These are phyloP conservation scores for Polyodon spathula DNA, from an alignment of 2,113 vertebrate genomes.

Conservation along the genomic window DNA sequence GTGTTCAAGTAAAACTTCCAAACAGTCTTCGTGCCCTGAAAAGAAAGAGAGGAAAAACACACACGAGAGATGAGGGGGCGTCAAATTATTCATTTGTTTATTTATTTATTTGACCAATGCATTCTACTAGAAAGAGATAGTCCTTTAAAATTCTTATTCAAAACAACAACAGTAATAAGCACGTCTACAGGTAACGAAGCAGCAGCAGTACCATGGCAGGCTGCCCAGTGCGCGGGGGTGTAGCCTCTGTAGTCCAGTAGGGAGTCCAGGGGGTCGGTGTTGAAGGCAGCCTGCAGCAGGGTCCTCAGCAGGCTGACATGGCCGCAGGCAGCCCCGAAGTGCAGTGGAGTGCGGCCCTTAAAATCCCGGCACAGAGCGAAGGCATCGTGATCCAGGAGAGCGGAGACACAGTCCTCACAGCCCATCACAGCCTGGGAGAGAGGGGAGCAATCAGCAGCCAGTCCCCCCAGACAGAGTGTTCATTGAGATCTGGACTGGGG, in stretches of 20 bases:
- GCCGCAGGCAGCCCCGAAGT: conserved; percentile 79
- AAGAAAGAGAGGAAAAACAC: conserved; percentile 13
- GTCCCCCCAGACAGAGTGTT: background rate
- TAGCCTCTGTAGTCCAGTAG: conserved; percentile 83
- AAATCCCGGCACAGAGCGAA: conserved; percentile 81
- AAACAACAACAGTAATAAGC: too few relatives aligned
- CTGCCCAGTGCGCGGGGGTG: conserved; percentile 91
- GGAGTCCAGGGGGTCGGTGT: conserved; percentile 78
- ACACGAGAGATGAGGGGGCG: background rate
- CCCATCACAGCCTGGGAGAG: conserved; percentile 68
- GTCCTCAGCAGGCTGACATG: conserved; percentile 67
- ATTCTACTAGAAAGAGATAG: too few relatives aligned
- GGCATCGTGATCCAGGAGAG: conserved; percentile 85
- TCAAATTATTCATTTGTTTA: too few relatives aligned
- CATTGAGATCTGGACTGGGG: too few relatives aligned
- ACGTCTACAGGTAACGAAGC: too few relatives aligned
- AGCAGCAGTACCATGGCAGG: conserved; percentile 71
- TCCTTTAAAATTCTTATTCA: too few relatives aligned
- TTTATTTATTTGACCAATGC: too few relatives aligned
- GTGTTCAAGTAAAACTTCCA: conserved; percentile 94
- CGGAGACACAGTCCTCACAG: conserved; percentile 75
- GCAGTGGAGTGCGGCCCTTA: conserved; percentile 79
- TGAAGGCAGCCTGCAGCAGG: conserved; percentile 70
- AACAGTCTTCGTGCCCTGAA: conserved; percentile 86
- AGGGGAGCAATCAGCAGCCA: background rate